phyloP scores from a whole-genome alignment of 2,797 vertebrate genomes.

The Nyctibius grandis region DNA sequence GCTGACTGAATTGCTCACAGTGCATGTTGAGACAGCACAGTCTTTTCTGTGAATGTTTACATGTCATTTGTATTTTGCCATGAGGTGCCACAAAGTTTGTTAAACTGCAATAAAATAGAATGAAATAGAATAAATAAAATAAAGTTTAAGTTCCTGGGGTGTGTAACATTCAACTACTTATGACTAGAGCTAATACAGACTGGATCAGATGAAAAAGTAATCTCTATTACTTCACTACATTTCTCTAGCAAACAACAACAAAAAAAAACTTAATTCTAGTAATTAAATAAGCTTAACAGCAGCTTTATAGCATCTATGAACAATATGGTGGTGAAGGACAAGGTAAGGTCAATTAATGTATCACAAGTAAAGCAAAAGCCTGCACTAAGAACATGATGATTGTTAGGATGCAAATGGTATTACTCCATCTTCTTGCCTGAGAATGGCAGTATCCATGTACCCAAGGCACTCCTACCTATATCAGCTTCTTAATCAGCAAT shows the following conservation, averaged over 20 bases:
- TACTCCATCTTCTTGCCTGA: not conserved
- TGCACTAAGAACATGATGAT: not conserved
- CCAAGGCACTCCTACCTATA: not conserved
- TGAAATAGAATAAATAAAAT: not conserved
- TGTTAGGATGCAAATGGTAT: not conserved
- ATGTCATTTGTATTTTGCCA: not conserved
- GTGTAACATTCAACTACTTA: not conserved
- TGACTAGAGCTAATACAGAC: not conserved
- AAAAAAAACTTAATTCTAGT: not conserved
- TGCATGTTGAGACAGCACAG: not conserved
- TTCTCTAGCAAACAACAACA: not conserved
- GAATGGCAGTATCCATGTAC: not conserved
- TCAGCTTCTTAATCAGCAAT: not conserved
- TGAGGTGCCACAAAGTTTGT: not conserved
- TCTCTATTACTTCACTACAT: not conserved
- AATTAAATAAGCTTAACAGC: not conserved
- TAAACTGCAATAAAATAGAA: not conserved
- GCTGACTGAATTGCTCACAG: not conserved
- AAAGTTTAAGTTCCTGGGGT: not conserved
- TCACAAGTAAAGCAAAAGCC: not conserved
- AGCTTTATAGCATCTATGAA: not conserved
- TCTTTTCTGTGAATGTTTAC: not conserved
- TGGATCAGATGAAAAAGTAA: not conserved
- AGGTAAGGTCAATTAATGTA: not conserved
- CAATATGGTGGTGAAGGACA: not conserved